Percentiles rank a stretch among this genome's conserved stretches.
phyloP scores from a whole-genome alignment of 2,888 invertebrate genomes.

The Eupithecia dodoneata region DNA sequence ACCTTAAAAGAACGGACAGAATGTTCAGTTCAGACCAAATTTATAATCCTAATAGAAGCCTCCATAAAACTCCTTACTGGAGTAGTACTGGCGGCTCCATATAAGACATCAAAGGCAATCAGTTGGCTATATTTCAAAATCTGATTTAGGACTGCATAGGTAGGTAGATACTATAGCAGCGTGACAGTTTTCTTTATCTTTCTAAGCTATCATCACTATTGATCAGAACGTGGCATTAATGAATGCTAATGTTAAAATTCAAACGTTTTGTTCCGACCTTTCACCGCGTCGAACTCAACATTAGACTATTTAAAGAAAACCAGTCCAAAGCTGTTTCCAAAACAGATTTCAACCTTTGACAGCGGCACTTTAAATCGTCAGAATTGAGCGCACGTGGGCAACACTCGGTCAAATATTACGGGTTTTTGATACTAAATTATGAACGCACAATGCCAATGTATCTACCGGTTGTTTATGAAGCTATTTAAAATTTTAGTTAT shows the following conservation, averaged over 20 bases:
- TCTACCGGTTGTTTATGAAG: slow-evolving; percentile 8
- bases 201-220: slow-evolving; percentile 12
- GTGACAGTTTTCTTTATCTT: slow-evolving; percentile 18
- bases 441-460: slow-evolving; percentile 7
- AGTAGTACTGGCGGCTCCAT: slow-evolving; percentile 30
- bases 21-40: slow-evolving; percentile 21
- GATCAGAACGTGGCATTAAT: slow-evolving; percentile 23
- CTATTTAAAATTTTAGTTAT: slow-evolving; percentile 20
- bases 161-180: slow-evolving; percentile 5
- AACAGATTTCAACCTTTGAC: slow-evolving; percentile 36
- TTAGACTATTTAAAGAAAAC: slow-evolving; percentile 28
- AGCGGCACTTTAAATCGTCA: slow-evolving; percentile 20
- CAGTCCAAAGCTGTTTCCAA: slow-evolving; percentile 32
- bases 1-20: slow-evolving; percentile 24
- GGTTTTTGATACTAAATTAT: slow-evolving; percentile 19
- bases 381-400: slow-evolving; percentile 23
- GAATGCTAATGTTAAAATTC: slow-evolving; percentile 24
- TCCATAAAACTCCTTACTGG: slow-evolving; percentile 20
- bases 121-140: slow-evolving; percentile 20
- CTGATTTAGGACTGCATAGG: slow-evolving; percentile 16
- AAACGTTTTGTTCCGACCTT: slow-evolving; percentile 32
- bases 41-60: slow-evolving; percentile 23
- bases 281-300: slow-evolving; percentile 25
- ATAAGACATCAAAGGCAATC: slow-evolving; percentile 31
- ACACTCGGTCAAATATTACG: slow-evolving; percentile 23